Evolutionary conservation across 92 coral and sea anemone genomes (phyloP).

Genomic region (Epizoanthus ramosus): DNA sequence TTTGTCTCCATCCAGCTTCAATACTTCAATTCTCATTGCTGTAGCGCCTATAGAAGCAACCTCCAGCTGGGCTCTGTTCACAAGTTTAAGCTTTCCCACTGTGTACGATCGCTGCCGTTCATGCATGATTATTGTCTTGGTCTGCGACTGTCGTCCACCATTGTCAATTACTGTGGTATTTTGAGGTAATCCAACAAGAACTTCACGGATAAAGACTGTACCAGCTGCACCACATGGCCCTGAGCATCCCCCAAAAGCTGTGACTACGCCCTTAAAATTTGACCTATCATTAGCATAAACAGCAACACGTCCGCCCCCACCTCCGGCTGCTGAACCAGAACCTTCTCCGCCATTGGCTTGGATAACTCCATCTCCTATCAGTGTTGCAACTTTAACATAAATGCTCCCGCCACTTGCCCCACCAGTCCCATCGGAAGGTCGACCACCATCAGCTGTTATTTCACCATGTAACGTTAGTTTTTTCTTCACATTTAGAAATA

Average conservation of each 20-base stretch:
- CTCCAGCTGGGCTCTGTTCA: constrained; percentile 54
- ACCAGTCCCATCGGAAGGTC: constrained; percentile 36
- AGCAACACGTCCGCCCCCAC: constrained; percentile 70
- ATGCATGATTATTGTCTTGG: constrained; percentile 71
- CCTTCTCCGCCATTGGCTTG: constrained; percentile 60
- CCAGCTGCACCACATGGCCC: constrained; percentile 69
- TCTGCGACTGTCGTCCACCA: constrained; percentile 45
- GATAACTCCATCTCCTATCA: constrained; percentile 59
- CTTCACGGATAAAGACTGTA: constrained; percentile 63
- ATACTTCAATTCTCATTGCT: constrained; percentile 52
- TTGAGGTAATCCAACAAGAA: constrained; percentile 53
- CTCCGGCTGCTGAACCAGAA: constrained; percentile 49
- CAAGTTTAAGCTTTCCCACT: constrained; percentile 55
- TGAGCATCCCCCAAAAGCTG: constrained; percentile 67
- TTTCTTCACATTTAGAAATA: constrained; percentile 43
- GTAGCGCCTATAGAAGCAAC: constrained; percentile 45
- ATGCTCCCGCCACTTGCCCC: constrained; percentile 77
- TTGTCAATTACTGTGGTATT: constrained; percentile 67
- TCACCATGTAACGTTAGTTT: constrained; percentile 56
- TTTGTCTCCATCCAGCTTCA: constrained; percentile 63
- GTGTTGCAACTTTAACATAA: constrained; percentile 43
- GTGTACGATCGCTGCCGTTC: constrained; percentile 50
- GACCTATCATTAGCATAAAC: constrained; percentile 50
- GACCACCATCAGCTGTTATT: constrained; percentile 60
- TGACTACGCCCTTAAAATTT: constrained; percentile 48